phyloP scores from a whole-genome alignment of 2,888 invertebrate species.

The Rosalia funebris region DNA sequence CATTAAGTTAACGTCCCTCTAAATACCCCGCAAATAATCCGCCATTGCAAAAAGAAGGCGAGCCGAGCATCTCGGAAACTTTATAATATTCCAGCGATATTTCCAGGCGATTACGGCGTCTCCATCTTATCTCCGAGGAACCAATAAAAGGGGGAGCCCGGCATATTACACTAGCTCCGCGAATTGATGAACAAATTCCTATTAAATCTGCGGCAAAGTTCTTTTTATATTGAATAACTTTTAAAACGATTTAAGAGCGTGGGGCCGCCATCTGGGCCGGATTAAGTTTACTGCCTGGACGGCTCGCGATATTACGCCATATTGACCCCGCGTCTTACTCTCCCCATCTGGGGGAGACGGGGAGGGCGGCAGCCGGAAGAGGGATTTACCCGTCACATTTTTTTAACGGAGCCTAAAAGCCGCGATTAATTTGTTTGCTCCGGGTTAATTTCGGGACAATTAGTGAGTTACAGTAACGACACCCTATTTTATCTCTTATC shows the following conservation, averaged over 20 bases:
- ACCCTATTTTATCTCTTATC: conserved; percentile 47
- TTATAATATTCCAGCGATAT: conserved; percentile 51
- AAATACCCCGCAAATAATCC: conserved; percentile 34
- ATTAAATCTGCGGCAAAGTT: conserved; percentile 64
- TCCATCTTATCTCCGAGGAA: conserved; percentile 48
- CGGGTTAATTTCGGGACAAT: conserved; percentile 62
- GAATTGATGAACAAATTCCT: conserved; percentile 67
- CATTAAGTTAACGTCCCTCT: conserved; percentile 24
- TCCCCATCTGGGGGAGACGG: conserved; percentile 2
- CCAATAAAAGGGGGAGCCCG: conserved; percentile 53
- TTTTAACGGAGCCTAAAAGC: conserved; percentile 59
- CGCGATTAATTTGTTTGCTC: conserved; percentile 62
- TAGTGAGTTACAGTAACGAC: conserved; percentile 52
- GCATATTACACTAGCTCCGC: conserved; percentile 59
- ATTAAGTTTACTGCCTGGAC: conserved; percentile 63
- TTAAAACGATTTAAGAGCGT: conserved; percentile 64
- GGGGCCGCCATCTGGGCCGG: conserved; percentile 63
- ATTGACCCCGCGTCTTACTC: conserved; percentile 48
- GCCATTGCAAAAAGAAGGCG: conserved; percentile 22
- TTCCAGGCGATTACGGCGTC: conserved; percentile 48
- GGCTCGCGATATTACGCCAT: conserved; percentile 53
- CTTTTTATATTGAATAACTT: conserved; percentile 66
- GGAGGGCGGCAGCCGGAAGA: conserved; percentile 2
- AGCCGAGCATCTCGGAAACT: conserved; percentile 40
- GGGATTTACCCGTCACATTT: conserved; percentile 59